Percentiles rank a stretch among this genome's conserved stretches.
phyloP scores from a whole-genome alignment of 2,797 vertebrate species.

The Distichodus sexfasciatus region DNA sequence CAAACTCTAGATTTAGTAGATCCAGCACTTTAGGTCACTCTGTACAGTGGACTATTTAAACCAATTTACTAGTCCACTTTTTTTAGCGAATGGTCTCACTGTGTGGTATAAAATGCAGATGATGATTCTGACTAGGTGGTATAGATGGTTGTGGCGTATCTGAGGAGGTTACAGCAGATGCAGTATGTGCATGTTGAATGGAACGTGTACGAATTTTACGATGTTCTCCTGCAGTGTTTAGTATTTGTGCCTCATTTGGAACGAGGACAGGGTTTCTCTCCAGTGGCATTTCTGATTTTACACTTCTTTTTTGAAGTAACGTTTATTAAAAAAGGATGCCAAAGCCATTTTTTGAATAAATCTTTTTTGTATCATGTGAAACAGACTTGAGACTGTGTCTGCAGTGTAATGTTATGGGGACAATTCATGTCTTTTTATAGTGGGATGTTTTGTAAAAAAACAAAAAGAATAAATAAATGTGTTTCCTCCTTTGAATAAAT shows the following conservation, averaged over 20 bases:
- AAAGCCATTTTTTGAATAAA: conserved; percentile 82
- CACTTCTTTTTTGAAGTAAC: conserved; percentile 69
- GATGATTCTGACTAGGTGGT: no score
- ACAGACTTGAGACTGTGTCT: conserved; percentile 68
- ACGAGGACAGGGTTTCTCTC: conserved; percentile 35
- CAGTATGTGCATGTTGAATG: conserved; percentile 3
- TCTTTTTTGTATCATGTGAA: conserved; percentile 72
- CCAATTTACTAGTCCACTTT: no score
- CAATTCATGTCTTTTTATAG: conserved; percentile 74
- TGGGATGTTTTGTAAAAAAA: conserved; percentile 64
- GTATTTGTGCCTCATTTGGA: conserved; percentile 77
- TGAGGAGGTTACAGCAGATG: conserved; percentile 53
- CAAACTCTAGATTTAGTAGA: no score
- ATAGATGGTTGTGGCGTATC: no score
- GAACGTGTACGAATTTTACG: conserved; percentile 62
- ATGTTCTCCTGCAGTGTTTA: conserved; percentile 72
- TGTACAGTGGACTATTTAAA: no score
- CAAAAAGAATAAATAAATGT: conserved; percentile 59
- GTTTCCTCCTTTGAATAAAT: conserved; percentile 71
- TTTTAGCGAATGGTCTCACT: no score
- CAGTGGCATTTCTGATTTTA: conserved; percentile 68
- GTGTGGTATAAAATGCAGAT: no score
- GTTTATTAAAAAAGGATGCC: conserved; percentile 81
- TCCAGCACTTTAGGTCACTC: no score
- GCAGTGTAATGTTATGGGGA: conserved; percentile 67